A percentile compares a stretch with the other conserved stretches of the same genome.
These are phyloP conservation scores for Nanorana parkeri DNA, from an alignment of 2,113 vertebrate species.

Conservation along the genomic window DNA sequence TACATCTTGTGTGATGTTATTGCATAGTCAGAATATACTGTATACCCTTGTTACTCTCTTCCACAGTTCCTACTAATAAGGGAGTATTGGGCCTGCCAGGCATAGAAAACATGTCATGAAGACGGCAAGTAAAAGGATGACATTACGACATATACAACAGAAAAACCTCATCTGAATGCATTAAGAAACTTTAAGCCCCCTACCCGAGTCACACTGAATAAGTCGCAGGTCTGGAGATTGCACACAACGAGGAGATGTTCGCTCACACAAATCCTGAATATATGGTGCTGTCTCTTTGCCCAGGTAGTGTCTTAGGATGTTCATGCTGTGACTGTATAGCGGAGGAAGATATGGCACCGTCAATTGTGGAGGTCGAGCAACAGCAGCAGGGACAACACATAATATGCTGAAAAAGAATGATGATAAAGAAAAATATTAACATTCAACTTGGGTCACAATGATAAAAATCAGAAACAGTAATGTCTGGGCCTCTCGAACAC, in stretches of 20 bases:
- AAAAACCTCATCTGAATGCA: no score
- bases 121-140: no score
- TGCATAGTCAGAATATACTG: no score
- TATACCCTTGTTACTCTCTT: no score
- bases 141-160: no score
- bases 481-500: no score
- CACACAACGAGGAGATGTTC: slow-evolving; percentile 71
- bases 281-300: slow-evolving; percentile 74
- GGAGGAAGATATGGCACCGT: slow-evolving; percentile 82
- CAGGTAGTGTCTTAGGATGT: slow-evolving; percentile 73
- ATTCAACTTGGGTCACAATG: background rate
- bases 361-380: slow-evolving; percentile 81
- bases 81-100: no score
- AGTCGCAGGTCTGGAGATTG: slow-evolving; percentile 85
- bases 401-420: slow-evolving; percentile 68
- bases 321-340: slow-evolving; percentile 77
- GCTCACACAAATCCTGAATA: slow-evolving; percentile 73
- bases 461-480: background rate
- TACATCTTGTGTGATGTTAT: no score
- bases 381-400: slow-evolving; percentile 83
- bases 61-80: no score
- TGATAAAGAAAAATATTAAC: background rate
- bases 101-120: no score
- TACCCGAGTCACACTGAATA: slow-evolving; percentile 95
- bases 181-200: no score